phyloP scores from a whole-genome alignment of 2,888 invertebrate species.

The Barypeithes pellucidus region DNA sequence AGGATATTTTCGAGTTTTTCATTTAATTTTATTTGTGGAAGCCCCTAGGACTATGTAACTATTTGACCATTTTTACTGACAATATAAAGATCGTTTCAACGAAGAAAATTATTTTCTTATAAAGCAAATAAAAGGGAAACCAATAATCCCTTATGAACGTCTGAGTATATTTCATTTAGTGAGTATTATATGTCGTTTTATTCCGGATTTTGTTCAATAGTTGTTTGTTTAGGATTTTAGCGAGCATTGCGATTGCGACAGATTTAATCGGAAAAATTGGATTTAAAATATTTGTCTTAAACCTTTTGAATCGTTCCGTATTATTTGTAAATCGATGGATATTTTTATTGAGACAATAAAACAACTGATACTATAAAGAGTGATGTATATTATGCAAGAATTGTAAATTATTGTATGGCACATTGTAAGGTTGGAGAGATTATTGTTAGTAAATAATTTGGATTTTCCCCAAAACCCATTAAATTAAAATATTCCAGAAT shows the following conservation, averaged over 20 bases:
- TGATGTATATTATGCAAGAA: too few relatives aligned
- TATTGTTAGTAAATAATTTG: too few relatives aligned
- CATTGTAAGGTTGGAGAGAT: too few relatives aligned
- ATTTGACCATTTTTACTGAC: neutral
- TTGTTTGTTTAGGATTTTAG: slow-evolving; percentile 43
- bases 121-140: slow-evolving; percentile 35
- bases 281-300: slow-evolving; percentile 47
- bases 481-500: too few relatives aligned
- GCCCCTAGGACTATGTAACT: neutral
- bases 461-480: too few relatives aligned
- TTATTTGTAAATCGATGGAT: slow-evolving; percentile 7
- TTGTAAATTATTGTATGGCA: too few relatives aligned
- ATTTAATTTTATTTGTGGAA: slow-evolving; percentile 16
- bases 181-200: slow-evolving; percentile 39
- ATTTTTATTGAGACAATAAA: neutral
- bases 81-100: neutral
- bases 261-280: slow-evolving; percentile 49
- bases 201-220: slow-evolving; percentile 29
- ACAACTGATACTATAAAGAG: too few relatives aligned
- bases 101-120: slow-evolving; percentile 28
- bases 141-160: slow-evolving; percentile 46
- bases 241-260: slow-evolving; percentile 20
- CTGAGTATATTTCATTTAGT: slow-evolving; percentile 45
- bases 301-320: slow-evolving; percentile 28
- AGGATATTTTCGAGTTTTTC: neutral